A percentile compares a stretch with the other conserved stretches of the same genome.
Evolutionary conservation across 2,888 invertebrate species (phyloP).

Genomic region (Chamaedrilus cognettii): DNA sequence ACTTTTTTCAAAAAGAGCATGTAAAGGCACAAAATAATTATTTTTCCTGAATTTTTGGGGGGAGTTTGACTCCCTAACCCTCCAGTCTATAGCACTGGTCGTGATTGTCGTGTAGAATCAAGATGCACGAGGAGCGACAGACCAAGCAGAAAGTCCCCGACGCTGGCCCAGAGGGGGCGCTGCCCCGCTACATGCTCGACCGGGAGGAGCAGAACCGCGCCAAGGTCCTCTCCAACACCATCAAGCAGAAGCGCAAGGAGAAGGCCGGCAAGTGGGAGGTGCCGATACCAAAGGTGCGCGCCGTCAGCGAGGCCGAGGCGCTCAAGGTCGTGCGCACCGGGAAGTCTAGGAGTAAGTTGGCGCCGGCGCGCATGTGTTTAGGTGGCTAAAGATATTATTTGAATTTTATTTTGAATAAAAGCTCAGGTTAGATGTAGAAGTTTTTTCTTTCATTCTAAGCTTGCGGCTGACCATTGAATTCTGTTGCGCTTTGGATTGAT

Average conservation of each 20-base stretch:
- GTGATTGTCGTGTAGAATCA: constrained; percentile 72
- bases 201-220: constrained; percentile 91
- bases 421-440: too few species aligned
- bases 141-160: constrained; percentile 79
- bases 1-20: too few species aligned
- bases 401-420: too few species aligned
- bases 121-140: constrained; percentile 94
- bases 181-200: constrained; percentile 96
- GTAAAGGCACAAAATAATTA: too few species aligned
- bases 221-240: constrained; percentile 97
- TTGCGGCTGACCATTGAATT: too few species aligned
- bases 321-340: constrained; percentile 91
- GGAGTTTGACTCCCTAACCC: too few species aligned
- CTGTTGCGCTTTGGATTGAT: too few species aligned
- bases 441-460: too few species aligned
- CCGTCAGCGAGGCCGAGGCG: constrained; percentile 95
- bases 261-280: constrained; percentile 99
- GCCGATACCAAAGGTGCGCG: constrained; percentile 96
- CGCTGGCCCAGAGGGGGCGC: constrained; percentile 80
- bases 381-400: background rate
- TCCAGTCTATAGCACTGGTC: too few species aligned
- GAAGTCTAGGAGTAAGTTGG: constrained; percentile 73
- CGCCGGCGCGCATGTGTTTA: too few species aligned
- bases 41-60: too few species aligned
- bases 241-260: constrained; percentile 99